Evolutionary conservation across 2,797 vertebrate species (phyloP).

Genomic region (Antrozous pallidus): DNA sequence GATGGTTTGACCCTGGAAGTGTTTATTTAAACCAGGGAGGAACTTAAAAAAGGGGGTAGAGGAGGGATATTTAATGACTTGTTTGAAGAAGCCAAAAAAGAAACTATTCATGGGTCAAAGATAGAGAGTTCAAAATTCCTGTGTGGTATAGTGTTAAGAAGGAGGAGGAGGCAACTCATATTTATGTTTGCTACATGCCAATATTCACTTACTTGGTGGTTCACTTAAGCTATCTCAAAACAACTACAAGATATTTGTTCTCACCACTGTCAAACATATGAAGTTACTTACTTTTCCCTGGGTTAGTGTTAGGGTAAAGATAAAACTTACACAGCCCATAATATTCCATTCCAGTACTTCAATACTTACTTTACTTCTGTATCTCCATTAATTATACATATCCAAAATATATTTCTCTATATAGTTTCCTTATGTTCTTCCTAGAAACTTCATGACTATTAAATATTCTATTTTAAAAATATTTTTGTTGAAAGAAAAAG

Average conservation of each 20-base stretch:
- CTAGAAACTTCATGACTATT: neutral
- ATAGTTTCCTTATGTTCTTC: neutral
- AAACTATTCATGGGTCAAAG: neutral
- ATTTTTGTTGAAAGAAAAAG: neutral
- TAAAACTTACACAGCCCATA: neutral
- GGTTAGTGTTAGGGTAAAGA: neutral
- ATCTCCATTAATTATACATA: neutral
- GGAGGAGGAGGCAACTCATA: neutral
- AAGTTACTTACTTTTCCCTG: neutral
- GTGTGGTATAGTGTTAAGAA: neutral
- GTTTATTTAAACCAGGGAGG: slow-evolving; percentile 20
- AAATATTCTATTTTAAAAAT: neutral
- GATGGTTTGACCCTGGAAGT: neutral
- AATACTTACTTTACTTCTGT: neutral
- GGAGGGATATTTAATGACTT: neutral
- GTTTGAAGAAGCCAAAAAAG: neutral
- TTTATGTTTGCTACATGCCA: neutral
- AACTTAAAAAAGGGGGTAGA: neutral
- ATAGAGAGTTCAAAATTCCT: neutral
- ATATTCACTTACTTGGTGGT: neutral
- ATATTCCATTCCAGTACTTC: neutral
- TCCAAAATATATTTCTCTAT: neutral
- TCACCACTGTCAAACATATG: neutral
- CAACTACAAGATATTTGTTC: neutral
- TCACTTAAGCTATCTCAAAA: neutral